Percentiles rank a stretch among this genome's conserved stretches.
phyloP scores from a whole-genome alignment of 2,797 vertebrate species.

The Gymnoscopelus braueri region DNA sequence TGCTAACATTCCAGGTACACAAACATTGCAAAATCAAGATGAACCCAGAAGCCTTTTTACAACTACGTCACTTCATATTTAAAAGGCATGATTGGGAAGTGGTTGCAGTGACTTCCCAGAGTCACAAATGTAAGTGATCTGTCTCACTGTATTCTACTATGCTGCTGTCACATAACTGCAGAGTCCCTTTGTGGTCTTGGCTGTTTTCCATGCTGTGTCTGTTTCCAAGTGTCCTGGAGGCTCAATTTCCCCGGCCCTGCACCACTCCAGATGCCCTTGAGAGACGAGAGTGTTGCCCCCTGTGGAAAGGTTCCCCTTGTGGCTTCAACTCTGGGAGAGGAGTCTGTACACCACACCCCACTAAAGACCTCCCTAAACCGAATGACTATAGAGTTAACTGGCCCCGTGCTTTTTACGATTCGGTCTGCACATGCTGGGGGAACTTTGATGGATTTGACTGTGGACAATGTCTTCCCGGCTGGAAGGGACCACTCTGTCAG shows the following conservation, averaged over 20 bases:
- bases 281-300: slow-evolving; percentile 19
- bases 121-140: not conserved
- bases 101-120: not conserved
- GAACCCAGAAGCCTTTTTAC: not conserved
- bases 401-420: slow-evolving; percentile 37
- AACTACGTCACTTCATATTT: not conserved
- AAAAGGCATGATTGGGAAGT: not conserved
- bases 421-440: slow-evolving; percentile 32
- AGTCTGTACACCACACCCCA: slow-evolving; percentile 25
- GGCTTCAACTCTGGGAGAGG: slow-evolving; percentile 31
- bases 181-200: not conserved
- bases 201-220: not conserved
- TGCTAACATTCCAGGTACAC: not conserved
- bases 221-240: not conserved
- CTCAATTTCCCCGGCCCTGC: slow-evolving; percentile 39
- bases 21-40: slow-evolving; percentile 24
- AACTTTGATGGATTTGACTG: slow-evolving; percentile 52
- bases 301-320: slow-evolving; percentile 30
- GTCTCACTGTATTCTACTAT: slow-evolving; percentile 20
- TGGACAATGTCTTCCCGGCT: slow-evolving; percentile 36
- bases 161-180: not conserved
- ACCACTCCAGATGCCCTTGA: slow-evolving; percentile 21
- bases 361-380: slow-evolving; percentile 15
- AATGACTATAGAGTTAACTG: slow-evolving; percentile 41
- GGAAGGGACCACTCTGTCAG: slow-evolving; percentile 12